A percentile compares a stretch with the other conserved stretches of the same genome.
phyloP scores from a whole-genome alignment of 1,140 invertebrate species.

The Lepeophtheirus salmonis region DNA sequence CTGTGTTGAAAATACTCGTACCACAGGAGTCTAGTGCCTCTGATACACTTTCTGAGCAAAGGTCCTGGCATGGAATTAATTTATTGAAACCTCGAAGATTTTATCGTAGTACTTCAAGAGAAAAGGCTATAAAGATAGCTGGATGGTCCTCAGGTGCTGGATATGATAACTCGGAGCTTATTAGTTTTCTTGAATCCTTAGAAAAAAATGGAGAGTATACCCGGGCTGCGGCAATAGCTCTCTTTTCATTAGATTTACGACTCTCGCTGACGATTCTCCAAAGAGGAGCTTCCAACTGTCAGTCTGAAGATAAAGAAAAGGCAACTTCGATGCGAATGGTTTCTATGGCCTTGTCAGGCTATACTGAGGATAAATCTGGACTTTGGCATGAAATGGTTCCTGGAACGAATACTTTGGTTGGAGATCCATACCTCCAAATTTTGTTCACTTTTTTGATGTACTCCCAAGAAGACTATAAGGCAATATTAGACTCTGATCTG shows the following conservation, averaged over 20 bases:
- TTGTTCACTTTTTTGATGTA: too few relatives aligned
- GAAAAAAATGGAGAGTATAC: neutral
- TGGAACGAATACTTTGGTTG: too few relatives aligned
- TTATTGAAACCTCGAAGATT: neutral
- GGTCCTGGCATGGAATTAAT: too few relatives aligned
- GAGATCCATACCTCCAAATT: too few relatives aligned
- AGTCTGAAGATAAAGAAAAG: neutral
- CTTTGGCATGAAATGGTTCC: slow-evolving; percentile 3
- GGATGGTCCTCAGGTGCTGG: too few relatives aligned
- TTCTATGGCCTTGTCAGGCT: neutral
- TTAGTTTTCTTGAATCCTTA: neutral
- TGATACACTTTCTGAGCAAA: too few relatives aligned
- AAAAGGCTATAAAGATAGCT: neutral
- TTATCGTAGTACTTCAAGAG: neutral
- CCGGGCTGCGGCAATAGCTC: neutral
- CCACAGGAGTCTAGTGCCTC: neutral
- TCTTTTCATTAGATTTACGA: neutral
- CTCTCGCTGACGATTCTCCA: neutral
- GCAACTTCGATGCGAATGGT: neutral
- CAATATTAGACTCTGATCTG: too few relatives aligned
- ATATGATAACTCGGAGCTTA: neutral
- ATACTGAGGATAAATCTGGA: slow-evolving; percentile 3
- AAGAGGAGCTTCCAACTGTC: too few relatives aligned
- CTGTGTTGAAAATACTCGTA: neutral
- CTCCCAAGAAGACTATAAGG: too few relatives aligned